Conservation (phyloP, 2,113 vertebrate species). For the Chlamydotis undulata region DNA sequence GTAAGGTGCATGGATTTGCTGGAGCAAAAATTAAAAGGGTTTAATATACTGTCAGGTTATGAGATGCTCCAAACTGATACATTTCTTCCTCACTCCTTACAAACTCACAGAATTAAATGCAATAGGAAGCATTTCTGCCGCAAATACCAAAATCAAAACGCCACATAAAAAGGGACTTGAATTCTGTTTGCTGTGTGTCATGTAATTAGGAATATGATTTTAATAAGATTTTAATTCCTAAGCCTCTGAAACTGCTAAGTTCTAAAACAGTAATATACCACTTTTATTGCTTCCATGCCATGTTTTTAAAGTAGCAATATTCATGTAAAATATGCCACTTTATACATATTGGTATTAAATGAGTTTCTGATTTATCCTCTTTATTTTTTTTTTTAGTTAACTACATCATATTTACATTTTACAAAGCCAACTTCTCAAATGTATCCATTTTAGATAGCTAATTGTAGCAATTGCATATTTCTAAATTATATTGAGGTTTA, state of each 20-base stretch:
- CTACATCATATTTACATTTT: background rate
- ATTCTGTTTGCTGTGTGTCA: slow-evolving; percentile 57
- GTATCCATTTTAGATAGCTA: background rate
- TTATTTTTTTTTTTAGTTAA: background rate
- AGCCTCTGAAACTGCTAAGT: background rate
- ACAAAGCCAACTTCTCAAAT: background rate
- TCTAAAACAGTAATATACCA: slow-evolving; percentile 35
- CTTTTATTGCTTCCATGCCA: slow-evolving; percentile 28
- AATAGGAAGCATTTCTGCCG: slow-evolving; percentile 27
- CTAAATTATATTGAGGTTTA: background rate
- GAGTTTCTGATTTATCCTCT: background rate
- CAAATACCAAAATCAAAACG: slow-evolving; percentile 52
- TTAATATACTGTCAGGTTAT: slow-evolving; percentile 21
- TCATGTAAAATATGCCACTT: background rate
- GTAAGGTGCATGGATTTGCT: background rate
- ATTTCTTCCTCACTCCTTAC: slow-evolving; percentile 58
- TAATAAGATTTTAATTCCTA: slow-evolving; percentile 64
- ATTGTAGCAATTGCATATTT: background rate
- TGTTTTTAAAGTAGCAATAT: background rate
- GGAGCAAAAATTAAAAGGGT: background rate
- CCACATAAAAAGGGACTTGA: slow-evolving; percentile 57
- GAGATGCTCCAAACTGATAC: slow-evolving; percentile 59
- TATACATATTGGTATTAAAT: background rate
- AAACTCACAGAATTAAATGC: slow-evolving; percentile 51
- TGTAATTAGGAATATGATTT: slow-evolving; percentile 64